A percentile compares a stretch with the other conserved stretches of the same genome.
Evolutionary conservation across 2,797 vertebrate species (phyloP).

Genomic region (Lepilemur ruficaudatus): DNA sequence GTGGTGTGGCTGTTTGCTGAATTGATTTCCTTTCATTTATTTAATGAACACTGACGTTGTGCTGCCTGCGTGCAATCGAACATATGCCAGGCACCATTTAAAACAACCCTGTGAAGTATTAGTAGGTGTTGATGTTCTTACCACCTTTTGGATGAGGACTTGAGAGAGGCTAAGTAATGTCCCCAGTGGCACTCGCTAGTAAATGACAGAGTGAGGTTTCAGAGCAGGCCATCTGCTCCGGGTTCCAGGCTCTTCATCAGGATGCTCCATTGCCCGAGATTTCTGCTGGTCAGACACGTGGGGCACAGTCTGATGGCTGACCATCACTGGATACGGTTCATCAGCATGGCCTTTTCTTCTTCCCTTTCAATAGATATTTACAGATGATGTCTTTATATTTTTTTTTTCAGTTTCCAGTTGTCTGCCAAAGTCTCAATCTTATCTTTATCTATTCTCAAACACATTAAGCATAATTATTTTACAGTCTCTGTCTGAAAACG

Average conservation of each 20-base stretch:
- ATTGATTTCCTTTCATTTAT: neutral
- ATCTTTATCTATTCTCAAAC: neutral
- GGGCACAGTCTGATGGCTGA: neutral
- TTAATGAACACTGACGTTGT: neutral
- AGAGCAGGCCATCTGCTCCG: neutral
- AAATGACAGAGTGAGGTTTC: neutral
- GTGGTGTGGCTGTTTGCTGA: neutral
- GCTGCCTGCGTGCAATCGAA: too few relatives aligned
- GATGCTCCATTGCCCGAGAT: neutral
- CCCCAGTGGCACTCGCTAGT: rapidly evolving
- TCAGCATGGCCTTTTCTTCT: neutral
- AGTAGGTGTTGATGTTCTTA: neutral
- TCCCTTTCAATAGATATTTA: neutral
- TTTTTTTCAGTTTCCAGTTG: neutral
- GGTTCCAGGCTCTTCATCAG: neutral
- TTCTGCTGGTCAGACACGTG: neutral
- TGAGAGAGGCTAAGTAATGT: neutral
- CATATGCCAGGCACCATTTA: rapidly evolving
- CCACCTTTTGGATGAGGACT: neutral
- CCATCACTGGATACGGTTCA: neutral
- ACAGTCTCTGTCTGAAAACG: neutral
- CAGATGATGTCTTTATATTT: neutral
- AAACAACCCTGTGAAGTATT: neutral
- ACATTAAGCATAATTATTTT: neutral
- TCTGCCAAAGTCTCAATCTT: neutral